phyloP scores from a whole-genome alignment of 2,113 vertebrate species.

The Ictalurus furcatus region DNA sequence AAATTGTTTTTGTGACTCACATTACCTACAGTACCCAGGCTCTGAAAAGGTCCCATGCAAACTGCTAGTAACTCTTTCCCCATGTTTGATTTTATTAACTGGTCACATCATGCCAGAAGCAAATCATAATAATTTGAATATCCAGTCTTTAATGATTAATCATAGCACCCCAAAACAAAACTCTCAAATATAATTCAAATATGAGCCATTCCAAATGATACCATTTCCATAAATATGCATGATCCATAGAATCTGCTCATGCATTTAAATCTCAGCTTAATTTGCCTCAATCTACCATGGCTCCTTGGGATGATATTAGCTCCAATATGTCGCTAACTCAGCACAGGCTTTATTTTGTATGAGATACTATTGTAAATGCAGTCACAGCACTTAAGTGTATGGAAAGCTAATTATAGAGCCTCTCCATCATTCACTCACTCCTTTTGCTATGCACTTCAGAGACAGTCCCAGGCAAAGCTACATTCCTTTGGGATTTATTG shows the following conservation, averaged over 20 bases:
- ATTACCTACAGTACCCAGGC: not conserved
- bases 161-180: conserved; percentile 44
- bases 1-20: not conserved
- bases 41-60: conserved; percentile 3
- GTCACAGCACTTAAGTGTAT: conserved; percentile 22
- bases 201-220: conserved; percentile 36
- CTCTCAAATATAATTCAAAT: conserved; percentile 51
- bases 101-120: conserved; percentile 27
- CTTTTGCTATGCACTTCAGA: conserved; percentile 14
- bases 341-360: conserved; percentile 49
- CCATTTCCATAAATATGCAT: conserved; percentile 59
- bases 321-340: conserved; percentile 47
- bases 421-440: conserved; percentile 25
- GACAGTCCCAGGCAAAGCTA: not conserved
- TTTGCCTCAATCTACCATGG: conserved; percentile 54
- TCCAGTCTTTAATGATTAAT: conserved; percentile 47
- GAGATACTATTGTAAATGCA: conserved; percentile 42
- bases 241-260: conserved; percentile 54
- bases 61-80: conserved; percentile 20
- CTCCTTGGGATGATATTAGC: conserved; percentile 48
- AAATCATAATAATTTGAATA: conserved; percentile 41
- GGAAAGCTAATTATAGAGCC: conserved; percentile 19
- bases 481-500: not conserved
- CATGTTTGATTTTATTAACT: conserved; percentile 27
- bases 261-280: conserved; percentile 61